phyloP scores from a whole-genome alignment of 2,888 invertebrate species.

The Eledone cirrhosa region DNA sequence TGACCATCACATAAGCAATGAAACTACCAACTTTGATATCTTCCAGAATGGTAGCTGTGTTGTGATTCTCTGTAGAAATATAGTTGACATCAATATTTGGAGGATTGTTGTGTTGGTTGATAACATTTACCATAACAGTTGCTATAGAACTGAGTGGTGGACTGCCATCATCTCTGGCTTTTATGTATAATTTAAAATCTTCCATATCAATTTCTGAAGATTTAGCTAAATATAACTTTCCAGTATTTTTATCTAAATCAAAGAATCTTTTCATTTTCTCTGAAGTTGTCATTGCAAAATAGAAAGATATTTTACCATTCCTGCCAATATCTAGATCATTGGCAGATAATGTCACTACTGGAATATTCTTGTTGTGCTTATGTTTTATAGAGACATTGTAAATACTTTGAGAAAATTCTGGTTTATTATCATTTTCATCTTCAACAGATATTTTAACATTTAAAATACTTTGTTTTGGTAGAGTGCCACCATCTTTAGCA shows the following conservation, averaged over 20 bases:
- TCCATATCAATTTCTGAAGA: too few relatives aligned
- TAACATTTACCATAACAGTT: too few relatives aligned
- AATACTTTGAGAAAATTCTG: conserved; percentile 29
- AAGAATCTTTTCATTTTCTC: neutral
- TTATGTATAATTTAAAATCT: too few relatives aligned
- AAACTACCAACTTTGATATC: too few relatives aligned
- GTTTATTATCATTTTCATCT: conserved; percentile 37
- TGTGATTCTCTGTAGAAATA: too few relatives aligned
- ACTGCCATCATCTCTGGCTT: too few relatives aligned
- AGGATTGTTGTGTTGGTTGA: too few relatives aligned
- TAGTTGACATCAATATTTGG: too few relatives aligned
- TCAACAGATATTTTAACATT: conserved; percentile 29
- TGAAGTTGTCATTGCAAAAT: neutral
- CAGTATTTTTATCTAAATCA: neutral
- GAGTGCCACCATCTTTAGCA: conserved; percentile 31
- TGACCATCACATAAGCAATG: too few relatives aligned
- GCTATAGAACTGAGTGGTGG: too few relatives aligned
- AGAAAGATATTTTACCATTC: conserved; percentile 10
- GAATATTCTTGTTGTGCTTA: neutral
- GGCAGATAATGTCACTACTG: neutral
- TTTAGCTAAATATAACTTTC: neutral
- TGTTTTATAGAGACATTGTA: conserved; percentile 14
- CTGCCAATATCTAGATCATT: conserved; percentile 1
- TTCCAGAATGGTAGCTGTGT: too few relatives aligned
- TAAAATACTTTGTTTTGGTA: conserved; percentile 12